Percentiles rank a stretch among this genome's conserved stretches.
These are phyloP conservation scores for Trypoxylus dichotomus DNA, from an alignment of 1,140 invertebrate genomes.

Conservation along the genomic window DNA sequence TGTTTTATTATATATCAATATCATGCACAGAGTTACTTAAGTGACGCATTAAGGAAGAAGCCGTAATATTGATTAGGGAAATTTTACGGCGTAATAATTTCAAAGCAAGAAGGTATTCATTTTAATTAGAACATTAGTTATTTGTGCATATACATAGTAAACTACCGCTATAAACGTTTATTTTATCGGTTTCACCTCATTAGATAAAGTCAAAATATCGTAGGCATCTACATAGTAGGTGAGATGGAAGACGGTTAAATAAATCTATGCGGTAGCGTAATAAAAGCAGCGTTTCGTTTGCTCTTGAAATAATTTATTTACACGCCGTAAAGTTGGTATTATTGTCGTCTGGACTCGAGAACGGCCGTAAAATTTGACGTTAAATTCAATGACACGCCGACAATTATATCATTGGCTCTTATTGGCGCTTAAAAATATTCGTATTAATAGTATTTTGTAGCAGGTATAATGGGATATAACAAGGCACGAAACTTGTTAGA, in stretches of 20 bases:
- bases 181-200: conserved; percentile 12
- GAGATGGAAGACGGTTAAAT: not conserved
- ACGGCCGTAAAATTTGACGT: not conserved
- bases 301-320: conserved; percentile 11
- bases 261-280: not conserved
- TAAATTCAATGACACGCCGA: not conserved
- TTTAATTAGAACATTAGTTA: conserved; percentile 8
- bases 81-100: not conserved
- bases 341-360: not conserved
- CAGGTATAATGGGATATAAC: no score
- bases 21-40: no score
- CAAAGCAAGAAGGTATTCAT: not conserved
- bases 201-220: conserved; percentile 10
- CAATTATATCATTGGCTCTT: not conserved
- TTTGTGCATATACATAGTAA: conserved; percentile 15
- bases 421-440: not conserved
- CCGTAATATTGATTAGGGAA: not conserved
- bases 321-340: not conserved
- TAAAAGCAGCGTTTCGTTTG: not conserved
- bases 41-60: not conserved
- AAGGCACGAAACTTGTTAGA: no score
- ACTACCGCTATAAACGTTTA: conserved; percentile 10
- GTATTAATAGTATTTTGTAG: not conserved
- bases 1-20: no score
- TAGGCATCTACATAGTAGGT: not conserved